These are phyloP conservation scores for Phortica variegata DNA, from an alignment of 1,140 invertebrate genomes.

Conservation along the genomic window DNA sequence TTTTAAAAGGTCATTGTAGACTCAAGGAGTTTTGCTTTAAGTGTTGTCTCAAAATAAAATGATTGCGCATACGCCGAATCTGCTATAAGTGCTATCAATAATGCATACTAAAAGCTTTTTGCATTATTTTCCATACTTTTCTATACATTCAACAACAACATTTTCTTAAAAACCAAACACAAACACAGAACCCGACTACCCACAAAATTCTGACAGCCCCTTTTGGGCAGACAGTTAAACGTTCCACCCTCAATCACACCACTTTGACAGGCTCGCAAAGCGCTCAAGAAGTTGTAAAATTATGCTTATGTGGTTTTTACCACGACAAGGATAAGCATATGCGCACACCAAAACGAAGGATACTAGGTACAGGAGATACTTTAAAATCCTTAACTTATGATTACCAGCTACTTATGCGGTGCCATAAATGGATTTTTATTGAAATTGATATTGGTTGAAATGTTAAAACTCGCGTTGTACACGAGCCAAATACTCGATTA, in stretches of 20 bases:
- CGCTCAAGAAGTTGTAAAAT: constrained; percentile 41
- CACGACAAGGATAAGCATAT: too few relatives aligned
- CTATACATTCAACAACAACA: constrained; percentile 9
- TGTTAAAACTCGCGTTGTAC: constrained; percentile 37
- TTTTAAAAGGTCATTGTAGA: constrained; percentile 11
- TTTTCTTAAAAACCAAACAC: constrained; percentile 17
- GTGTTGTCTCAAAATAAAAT: too few relatives aligned
- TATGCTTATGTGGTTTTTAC: constrained; percentile 44
- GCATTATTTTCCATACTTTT: constrained; percentile 52
- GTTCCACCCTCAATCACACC: too few relatives aligned
- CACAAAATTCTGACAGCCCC: constrained; percentile 10
- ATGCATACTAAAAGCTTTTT: constrained; percentile 57
- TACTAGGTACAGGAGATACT: too few relatives aligned
- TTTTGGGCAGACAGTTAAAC: constrained; percentile 15
- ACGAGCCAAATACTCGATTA: constrained; percentile 2
- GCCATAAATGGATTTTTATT: constrained; percentile 57
- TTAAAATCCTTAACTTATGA: constrained; percentile 18
- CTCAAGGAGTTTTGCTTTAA: not conserved
- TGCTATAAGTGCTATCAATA: constrained; percentile 46
- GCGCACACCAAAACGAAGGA: too few relatives aligned
- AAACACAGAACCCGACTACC: not conserved
- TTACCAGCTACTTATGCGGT: constrained; percentile 42
- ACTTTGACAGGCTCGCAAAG: constrained; percentile 2
- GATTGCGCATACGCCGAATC: constrained; percentile 27
- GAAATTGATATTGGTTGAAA: constrained; percentile 56